phyloP scores from a whole-genome alignment of 2,888 invertebrate genomes.

The Rhagophthalmus giganteus region DNA sequence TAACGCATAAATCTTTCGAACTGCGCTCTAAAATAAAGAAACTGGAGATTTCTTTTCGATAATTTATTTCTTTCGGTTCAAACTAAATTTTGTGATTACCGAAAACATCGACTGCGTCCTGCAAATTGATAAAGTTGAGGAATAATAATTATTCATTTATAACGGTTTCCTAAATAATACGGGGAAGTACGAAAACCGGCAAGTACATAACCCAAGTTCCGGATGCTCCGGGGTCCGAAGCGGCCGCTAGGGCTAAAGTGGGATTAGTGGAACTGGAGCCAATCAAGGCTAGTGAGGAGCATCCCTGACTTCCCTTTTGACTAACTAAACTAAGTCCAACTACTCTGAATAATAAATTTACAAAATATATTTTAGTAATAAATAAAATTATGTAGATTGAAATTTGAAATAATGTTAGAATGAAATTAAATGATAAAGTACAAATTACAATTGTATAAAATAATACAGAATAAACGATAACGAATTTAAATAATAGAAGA shows the following conservation, averaged over 20 bases:
- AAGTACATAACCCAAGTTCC: constrained; percentile 39
- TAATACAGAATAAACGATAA: too few species aligned
- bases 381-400: too few species aligned
- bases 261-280: constrained; percentile 73
- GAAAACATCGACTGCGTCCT: constrained; percentile 9
- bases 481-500: too few species aligned
- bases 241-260: constrained; percentile 69
- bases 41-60: constrained; percentile 25
- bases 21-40: constrained; percentile 30
- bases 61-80: constrained; percentile 25
- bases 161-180: constrained; percentile 20
- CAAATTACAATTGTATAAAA: too few species aligned
- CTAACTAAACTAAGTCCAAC: too few species aligned
- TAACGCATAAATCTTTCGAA: constrained; percentile 51
- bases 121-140: constrained; percentile 21
- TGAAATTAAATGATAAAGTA: too few species aligned
- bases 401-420: too few species aligned
- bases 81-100: constrained; percentile 17
- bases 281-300: constrained; percentile 60
- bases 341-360: too few species aligned
- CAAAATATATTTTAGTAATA: too few species aligned
- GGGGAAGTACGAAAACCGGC: constrained; percentile 25
- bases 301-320: constrained; percentile 16
- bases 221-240: constrained; percentile 61
- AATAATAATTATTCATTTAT: constrained; percentile 21